A percentile compares a stretch with the other conserved stretches of the same genome.
These are phyloP conservation scores for Glyptemys insculpta DNA, from an alignment of 2,797 vertebrate genomes.

Conservation along the genomic window DNA sequence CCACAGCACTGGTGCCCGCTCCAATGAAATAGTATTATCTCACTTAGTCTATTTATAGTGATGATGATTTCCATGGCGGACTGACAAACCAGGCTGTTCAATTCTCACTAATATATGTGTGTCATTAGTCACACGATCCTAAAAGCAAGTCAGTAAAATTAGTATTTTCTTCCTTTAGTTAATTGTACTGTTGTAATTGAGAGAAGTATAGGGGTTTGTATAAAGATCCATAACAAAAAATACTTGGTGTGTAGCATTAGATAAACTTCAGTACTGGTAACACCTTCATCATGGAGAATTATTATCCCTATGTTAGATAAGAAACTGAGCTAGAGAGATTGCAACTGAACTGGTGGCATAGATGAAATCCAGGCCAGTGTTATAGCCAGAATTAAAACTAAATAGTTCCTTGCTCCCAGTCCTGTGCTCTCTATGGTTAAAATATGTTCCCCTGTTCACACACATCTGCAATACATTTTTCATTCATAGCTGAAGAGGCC, in stretches of 20 bases:
- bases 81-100: constrained; percentile 19
- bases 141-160: neutral
- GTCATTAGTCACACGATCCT: neutral
- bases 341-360: neutral
- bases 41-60: constrained; percentile 52
- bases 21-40: constrained; percentile 32
- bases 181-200: neutral
- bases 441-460: fast-evolving
- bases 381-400: neutral
- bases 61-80: constrained; percentile 20
- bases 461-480: neutral
- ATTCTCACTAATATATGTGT: neutral
- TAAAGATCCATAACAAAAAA: neutral
- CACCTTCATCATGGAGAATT: fast-evolving
- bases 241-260: neutral
- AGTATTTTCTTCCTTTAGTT: neutral
- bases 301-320: neutral
- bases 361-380: fast-evolving
- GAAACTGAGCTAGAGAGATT: neutral
- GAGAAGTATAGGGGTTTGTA: neutral
- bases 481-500: fast-evolving
- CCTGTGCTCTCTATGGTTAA: fast-evolving
- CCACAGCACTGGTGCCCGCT: neutral
- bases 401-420: fast-evolving
- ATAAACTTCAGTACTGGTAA: neutral